Conservation (phyloP, 1,140 invertebrate species). For the Asobara japonica region DNA sequence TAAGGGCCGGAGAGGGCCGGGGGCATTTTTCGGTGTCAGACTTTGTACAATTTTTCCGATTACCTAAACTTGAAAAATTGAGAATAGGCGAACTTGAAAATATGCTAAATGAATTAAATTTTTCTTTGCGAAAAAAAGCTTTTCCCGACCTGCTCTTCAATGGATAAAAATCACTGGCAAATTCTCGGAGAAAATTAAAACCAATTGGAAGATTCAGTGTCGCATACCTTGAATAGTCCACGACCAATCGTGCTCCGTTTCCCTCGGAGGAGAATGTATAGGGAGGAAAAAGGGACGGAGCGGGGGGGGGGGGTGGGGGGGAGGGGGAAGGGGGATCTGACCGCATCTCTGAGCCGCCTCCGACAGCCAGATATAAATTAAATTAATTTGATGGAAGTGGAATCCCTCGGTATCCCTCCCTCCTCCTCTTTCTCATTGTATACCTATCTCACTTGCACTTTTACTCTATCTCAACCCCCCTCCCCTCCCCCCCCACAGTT, state of each 20-base stretch:
- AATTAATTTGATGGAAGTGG: constrained; percentile 62
- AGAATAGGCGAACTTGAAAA: too few relatives aligned
- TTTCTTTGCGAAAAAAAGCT: too few relatives aligned
- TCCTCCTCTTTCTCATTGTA: constrained; percentile 21
- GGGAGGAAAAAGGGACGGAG: constrained; percentile 19
- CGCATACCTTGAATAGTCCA: not conserved
- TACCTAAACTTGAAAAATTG: too few relatives aligned
- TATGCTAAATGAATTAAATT: too few relatives aligned
- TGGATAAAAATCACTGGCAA: too few relatives aligned
- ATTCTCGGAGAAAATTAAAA: not conserved
- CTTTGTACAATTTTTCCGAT: too few relatives aligned
- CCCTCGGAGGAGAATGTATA: not conserved
- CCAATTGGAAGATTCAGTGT: not conserved
- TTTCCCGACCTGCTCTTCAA: too few relatives aligned
- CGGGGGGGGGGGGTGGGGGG: constrained; percentile 34
- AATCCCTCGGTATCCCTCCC: constrained; percentile 41
- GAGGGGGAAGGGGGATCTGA: constrained; percentile 42
- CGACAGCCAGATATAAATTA: constrained; percentile 60
- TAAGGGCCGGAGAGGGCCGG: too few relatives aligned
- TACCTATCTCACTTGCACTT: constrained; percentile 31
- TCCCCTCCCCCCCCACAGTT: too few relatives aligned
- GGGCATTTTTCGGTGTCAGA: too few relatives aligned
- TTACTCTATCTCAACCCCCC: constrained; percentile 31
- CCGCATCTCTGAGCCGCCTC: constrained; percentile 46
- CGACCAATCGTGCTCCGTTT: not conserved